Conservation (phyloP, 2,113 vertebrate genomes). For the Sturnira hondurensis region DNA sequence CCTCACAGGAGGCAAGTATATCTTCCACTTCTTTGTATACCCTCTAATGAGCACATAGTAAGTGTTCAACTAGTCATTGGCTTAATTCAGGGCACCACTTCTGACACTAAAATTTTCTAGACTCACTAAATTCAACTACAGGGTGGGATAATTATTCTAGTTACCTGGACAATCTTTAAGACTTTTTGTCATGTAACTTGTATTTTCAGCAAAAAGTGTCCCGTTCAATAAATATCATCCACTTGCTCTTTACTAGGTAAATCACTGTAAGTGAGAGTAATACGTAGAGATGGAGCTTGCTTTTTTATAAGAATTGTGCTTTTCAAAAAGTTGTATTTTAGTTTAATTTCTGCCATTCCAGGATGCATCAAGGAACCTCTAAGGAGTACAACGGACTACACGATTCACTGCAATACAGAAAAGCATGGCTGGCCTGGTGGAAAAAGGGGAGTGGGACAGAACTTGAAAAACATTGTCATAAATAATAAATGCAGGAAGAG, state of each 20-base stretch:
- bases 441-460: background rate
- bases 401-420: background rate
- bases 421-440: background rate
- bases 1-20: background rate
- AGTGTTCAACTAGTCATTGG: background rate
- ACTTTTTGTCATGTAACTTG: background rate
- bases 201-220: background rate
- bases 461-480: background rate
- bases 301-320: background rate
- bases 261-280: background rate
- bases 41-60: background rate
- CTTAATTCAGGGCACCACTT: background rate
- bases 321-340: background rate
- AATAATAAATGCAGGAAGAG: background rate
- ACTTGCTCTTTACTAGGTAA: background rate
- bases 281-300: background rate
- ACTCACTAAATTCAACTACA: background rate
- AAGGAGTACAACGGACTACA: background rate
- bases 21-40: background rate
- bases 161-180: background rate
- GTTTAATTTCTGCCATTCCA: background rate
- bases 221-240: background rate
- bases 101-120: background rate
- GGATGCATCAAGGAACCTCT: background rate
- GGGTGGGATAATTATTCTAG: background rate